Percentiles rank a stretch among this genome's conserved stretches.
Conservation (phyloP, 2,113 vertebrate genomes). For the Onychostruthus taczanowskii region DNA sequence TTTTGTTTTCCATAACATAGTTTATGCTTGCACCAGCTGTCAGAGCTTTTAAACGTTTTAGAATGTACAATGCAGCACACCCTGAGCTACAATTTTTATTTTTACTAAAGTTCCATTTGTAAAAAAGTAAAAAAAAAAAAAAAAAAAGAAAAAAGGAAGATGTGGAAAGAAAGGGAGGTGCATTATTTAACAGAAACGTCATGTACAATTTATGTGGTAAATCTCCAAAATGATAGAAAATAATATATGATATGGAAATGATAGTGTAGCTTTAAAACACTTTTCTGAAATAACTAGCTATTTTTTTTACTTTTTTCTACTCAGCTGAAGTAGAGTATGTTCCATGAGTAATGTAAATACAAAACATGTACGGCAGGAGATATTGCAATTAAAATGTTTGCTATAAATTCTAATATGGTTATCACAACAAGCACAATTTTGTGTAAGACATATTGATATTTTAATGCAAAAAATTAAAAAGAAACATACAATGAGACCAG, state of each 20-base stretch:
- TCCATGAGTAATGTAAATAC: neutral
- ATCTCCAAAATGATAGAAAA: neutral
- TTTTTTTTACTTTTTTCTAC: neutral
- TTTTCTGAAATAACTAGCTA: neutral
- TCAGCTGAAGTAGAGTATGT: neutral
- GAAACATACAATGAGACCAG: neutral
- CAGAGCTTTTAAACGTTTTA: neutral
- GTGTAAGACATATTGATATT: neutral
- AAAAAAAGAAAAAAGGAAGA: neutral
- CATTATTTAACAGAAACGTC: neutral
- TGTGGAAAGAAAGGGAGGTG: neutral
- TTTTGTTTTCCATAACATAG: neutral
- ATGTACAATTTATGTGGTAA: neutral
- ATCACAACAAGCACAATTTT: neutral
- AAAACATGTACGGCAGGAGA: neutral
- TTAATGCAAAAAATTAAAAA: neutral
- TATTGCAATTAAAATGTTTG: neutral
- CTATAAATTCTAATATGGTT: neutral
- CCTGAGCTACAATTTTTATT: neutral
- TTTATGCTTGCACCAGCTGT: neutral
- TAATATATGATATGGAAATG: neutral
- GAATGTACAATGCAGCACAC: neutral
- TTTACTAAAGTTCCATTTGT: neutral
- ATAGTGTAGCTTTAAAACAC: neutral
- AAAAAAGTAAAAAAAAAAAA: neutral